phyloP scores from a whole-genome alignment of 2,113 vertebrate genomes.

The Spermophilus dauricus region DNA sequence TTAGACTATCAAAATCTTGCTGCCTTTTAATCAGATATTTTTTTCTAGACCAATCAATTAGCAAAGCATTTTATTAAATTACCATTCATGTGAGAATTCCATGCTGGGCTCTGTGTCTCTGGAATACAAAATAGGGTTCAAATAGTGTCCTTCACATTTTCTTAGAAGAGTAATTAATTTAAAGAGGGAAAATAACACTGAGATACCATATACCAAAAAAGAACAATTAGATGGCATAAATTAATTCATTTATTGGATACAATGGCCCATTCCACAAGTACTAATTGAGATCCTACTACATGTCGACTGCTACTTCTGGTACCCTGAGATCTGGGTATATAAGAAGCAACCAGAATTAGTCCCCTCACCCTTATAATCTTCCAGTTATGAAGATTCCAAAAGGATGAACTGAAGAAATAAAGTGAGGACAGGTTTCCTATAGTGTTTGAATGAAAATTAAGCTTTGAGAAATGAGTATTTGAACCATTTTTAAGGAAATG shows the following conservation, averaged over 20 bases:
- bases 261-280: not conserved
- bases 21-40: slow-evolving; percentile 38
- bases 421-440: not conserved
- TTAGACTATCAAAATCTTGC: not conserved
- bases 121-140: not conserved
- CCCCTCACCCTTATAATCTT: not conserved
- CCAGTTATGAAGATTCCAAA: not conserved
- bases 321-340: fast-evolving
- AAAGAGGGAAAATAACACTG: slow-evolving; percentile 8
- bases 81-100: not conserved
- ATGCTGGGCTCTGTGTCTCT: not conserved
- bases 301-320: too few species aligned
- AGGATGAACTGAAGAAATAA: not conserved
- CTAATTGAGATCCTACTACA: not conserved
- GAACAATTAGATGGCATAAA: not conserved
- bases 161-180: not conserved
- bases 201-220: not conserved
- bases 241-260: not conserved
- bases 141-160: not conserved
- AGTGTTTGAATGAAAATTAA: not conserved
- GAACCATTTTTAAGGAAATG: not conserved
- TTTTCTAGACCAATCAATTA: slow-evolving; percentile 59
- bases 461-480: not conserved
- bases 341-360: not conserved
- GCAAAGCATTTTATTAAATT: slow-evolving; percentile 50